Base-by-base conservation (phyloP, 2,888 invertebrate species). In the Perizoma flavofasciatum region DNA sequence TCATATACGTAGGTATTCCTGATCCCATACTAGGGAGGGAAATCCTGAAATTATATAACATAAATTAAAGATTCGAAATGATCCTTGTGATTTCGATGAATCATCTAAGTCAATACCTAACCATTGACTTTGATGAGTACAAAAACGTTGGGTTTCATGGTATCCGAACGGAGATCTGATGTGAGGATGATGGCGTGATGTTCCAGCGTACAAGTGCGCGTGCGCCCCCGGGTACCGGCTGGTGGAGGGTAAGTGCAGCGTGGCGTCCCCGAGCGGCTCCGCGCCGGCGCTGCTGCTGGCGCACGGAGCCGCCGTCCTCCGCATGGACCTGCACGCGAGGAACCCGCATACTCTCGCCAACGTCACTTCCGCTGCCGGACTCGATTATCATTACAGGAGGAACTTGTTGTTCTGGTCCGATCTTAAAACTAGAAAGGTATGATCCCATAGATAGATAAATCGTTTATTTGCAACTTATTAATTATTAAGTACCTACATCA, bases 391-490 rank as follows among this genome's bases (percentile, higher is more conserved):
- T 75, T 96, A 95, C 81, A 91, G 94, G 37, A 93, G 94, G 67
- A 96, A 97, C 74, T 83, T 96, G 57, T 88, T 98, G 2, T 97
- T 96, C 85, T 98, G 97, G 97, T 97, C 97, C 6, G 98, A 98
- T 83, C 93, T 95, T 1, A 97, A 97, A 82, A 97, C 97, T 0
- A 94, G 96, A 68, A 96, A 96, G 93, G 96, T 97, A 5, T 49
- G 35, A n/a, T 35, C 10, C n/a, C 3, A 22, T 22, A 22, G 1
- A 3, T 22, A 22, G 22, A 22, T 22, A 22, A 22, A n/a, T n/a
- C n/a, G n/a, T n/a, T n/a, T n/a, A n/a, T n/a, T n/a, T n/a, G n/a
- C 43, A 39, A 37, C 3, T 22, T 22, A 22, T 22, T 22, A 22
- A 2, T 22, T 2, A 22, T 22, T 22, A 22, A 22, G 22, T 22